These are phyloP conservation scores for Batillaria attramentaria DNA, from an alignment of 1,140 invertebrate genomes.

Conservation along the genomic window DNA sequence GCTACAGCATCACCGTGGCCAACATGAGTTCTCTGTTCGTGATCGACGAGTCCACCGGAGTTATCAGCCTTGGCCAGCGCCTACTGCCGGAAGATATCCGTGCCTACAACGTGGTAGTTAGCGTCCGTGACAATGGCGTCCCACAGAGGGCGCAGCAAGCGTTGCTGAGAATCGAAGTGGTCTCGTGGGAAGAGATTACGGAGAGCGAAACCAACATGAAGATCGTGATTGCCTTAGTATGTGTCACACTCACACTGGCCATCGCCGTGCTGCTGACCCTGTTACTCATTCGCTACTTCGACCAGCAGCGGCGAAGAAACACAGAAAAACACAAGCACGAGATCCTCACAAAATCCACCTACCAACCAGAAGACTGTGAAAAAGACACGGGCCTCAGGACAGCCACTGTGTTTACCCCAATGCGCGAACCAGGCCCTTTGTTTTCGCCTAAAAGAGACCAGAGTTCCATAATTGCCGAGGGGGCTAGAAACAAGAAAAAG, in stretches of 20 bases:
- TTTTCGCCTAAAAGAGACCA: slow-evolving; percentile 12
- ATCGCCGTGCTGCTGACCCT: slow-evolving; percentile 58
- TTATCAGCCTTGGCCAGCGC: slow-evolving; percentile 79
- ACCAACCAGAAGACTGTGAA: slow-evolving; percentile 15
- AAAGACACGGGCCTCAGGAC: slow-evolving; percentile 10
- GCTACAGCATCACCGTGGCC: slow-evolving; percentile 44
- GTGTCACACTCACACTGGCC: slow-evolving; percentile 59
- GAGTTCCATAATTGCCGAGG: neutral
- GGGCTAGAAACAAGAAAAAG: slow-evolving; percentile 19
- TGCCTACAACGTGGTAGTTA: slow-evolving; percentile 47
- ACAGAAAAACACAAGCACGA: slow-evolving; percentile 12
- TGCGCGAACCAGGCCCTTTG: neutral
- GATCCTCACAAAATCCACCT: slow-evolving; percentile 20
- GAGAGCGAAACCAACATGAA: slow-evolving; percentile 49
- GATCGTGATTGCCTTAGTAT: slow-evolving; percentile 60
- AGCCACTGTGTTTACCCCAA: slow-evolving; percentile 9
- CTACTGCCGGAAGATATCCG: slow-evolving; percentile 37
- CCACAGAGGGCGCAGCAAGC: slow-evolving; percentile 47
- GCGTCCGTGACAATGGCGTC: slow-evolving; percentile 50
- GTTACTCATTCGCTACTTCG: slow-evolving; percentile 55
- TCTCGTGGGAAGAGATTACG: slow-evolving; percentile 3
- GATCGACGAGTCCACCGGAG: slow-evolving; percentile 88
- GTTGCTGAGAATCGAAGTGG: slow-evolving; percentile 34
- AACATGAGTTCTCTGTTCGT: slow-evolving; percentile 83
- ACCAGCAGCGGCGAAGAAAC: slow-evolving; percentile 28